phyloP scores from a whole-genome alignment of 2,113 vertebrate genomes.

The Epinephelus lanceolatus region DNA sequence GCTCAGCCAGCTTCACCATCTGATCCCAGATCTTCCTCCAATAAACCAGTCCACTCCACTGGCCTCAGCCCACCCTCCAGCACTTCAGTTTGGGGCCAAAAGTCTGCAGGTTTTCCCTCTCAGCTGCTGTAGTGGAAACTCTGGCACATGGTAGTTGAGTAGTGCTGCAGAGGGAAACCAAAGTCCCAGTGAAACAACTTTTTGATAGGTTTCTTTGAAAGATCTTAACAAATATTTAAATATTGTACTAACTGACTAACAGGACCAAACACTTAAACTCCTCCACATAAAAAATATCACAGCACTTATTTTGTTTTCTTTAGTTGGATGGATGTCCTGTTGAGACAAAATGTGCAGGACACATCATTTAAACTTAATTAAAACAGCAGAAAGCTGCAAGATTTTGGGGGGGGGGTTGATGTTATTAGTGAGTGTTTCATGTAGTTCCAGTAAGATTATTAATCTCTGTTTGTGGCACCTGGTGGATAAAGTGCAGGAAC shows the following conservation, averaged over 20 bases:
- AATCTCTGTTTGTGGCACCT: not conserved
- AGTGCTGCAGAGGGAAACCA: not conserved
- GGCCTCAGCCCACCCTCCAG: not conserved
- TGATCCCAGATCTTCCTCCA: slow-evolving; percentile 32
- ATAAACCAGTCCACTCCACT: not conserved
- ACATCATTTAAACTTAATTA: not conserved
- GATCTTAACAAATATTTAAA: not conserved
- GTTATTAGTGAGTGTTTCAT: not conserved
- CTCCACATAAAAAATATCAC: too few species aligned
- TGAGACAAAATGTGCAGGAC: not conserved
- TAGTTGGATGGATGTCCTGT: not conserved
- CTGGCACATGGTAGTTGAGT: not conserved
- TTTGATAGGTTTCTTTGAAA: not conserved
- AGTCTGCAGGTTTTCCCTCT: slow-evolving; percentile 8
- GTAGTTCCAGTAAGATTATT: not conserved
- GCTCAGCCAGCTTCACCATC: slow-evolving; percentile 38
- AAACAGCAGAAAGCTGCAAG: not conserved
- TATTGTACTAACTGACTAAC: not conserved
- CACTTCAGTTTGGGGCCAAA: not conserved
- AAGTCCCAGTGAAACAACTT: not conserved
- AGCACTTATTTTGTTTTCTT: too few species aligned
- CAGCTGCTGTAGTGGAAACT: not conserved
- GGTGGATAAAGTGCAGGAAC: too few species aligned
- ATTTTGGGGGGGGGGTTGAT: not conserved
- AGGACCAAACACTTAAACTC: not conserved